Evolutionary conservation across 2,888 invertebrate species (phyloP), one percentile per base, ranked within the genome.

Genomic region (Chelonus formosanus): DNA sequence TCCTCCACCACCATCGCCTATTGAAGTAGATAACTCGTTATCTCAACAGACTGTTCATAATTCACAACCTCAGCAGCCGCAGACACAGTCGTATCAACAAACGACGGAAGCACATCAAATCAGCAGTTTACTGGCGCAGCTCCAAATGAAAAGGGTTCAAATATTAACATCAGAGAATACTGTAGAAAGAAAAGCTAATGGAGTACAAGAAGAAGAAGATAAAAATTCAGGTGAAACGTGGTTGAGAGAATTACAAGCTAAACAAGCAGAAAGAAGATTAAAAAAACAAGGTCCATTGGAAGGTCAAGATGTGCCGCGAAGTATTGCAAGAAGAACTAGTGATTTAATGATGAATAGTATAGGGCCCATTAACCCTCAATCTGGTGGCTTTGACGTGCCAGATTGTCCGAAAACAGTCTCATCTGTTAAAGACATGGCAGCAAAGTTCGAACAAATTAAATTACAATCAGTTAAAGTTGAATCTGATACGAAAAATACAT

Each of bases 1-100:
- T 76, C 95, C 95, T 56, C 94, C 94, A 4, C 94, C 94, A n/a
- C 95, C 95, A 0, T 91, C 92, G 1, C 91, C 91, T 0, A 87
- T 92, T 55, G 92, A 92, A 6, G 45, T 58, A 71, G 85, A 92
- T 69, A 89, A 88, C 32, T 4, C 65, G 34, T 56, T 63, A 8
- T 5, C 20, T 20, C 20, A 20, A 20, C 20, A 20, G 20, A 20
- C 20, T 20, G 20, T 36, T 5, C 68, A 69, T 10, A 72, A 72
- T 61, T 71, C 72, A 40, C 57, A 63, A 5, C 62, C 68, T 0
- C 10, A 68, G 5, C 62, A 64, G 5, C 67, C 67, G 4, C 40
- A 60, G 36, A 67, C 76, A 55, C 70, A 66, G 0, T 1, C 40
- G 40, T 40, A 77, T 8, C 76, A 73, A 31, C 71, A 79, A 35